A percentile compares a stretch with the other conserved stretches of the same genome.
Conservation (phyloP, 2,797 vertebrate genomes). For the Pogoniulus pusillus region DNA sequence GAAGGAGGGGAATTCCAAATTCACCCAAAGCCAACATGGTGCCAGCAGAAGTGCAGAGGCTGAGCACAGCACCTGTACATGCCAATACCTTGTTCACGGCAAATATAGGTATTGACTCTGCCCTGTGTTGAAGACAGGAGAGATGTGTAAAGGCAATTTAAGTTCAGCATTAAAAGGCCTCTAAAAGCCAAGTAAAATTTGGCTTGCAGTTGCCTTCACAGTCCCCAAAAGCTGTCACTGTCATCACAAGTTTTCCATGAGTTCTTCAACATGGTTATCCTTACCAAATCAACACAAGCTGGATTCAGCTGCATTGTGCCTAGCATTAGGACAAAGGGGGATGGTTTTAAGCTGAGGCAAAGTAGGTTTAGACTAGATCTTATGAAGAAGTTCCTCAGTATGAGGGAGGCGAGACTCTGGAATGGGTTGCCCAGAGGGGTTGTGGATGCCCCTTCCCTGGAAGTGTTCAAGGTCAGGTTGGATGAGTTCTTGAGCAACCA, state of each 20-base stretch:
- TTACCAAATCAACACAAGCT: fast-evolving
- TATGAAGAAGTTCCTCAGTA: no score
- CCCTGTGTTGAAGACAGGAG: fast-evolving
- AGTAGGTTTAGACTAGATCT: no score
- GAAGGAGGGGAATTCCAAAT: not conserved
- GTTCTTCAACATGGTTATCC: not conserved
- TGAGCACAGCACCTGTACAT: not conserved
- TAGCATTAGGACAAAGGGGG: no score
- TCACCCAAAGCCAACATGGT: not conserved
- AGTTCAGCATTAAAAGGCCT: not conserved
- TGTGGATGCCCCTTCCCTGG: no score
- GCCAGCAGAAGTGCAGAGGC: fast-evolving
- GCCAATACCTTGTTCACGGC: not conserved
- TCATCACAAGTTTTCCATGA: not conserved
- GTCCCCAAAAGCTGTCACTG: not conserved
- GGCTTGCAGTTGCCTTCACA: not conserved
- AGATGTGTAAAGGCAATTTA: not conserved
- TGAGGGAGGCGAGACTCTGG: no score
- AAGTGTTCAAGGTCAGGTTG: no score
- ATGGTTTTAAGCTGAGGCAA: no score
- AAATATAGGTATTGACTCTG: not conserved
- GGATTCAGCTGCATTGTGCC: not conserved
- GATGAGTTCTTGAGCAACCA: not conserved
- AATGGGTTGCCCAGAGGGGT: no score
- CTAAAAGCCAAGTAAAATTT: not conserved